phyloP scores from a whole-genome alignment of 2,113 vertebrate species.

The Capreolus pygargus region DNA sequence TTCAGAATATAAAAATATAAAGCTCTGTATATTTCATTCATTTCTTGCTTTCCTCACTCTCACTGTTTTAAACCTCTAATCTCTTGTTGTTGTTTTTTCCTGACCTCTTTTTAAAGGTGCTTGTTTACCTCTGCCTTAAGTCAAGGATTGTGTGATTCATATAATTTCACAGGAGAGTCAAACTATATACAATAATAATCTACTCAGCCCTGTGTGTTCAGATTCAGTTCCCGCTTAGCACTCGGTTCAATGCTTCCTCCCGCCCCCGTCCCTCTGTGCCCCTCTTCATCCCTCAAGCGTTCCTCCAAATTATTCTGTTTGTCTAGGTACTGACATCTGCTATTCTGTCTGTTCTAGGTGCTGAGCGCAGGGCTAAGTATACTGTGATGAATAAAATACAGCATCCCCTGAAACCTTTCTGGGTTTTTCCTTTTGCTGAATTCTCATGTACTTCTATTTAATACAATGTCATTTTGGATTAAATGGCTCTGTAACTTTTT shows the following conservation, averaged over 20 bases:
- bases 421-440: neutral
- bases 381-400: neutral
- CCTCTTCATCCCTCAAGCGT: neutral
- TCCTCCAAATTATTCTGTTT: neutral
- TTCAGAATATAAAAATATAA: neutral
- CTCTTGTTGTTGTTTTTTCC: neutral
- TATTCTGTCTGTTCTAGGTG: neutral
- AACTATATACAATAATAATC: neutral
- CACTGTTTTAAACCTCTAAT: neutral
- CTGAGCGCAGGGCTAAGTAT: neutral
- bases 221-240: neutral
- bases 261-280: rapidly evolving
- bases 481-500: neutral
- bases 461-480: neutral
- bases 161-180: neutral
- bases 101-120: neutral
- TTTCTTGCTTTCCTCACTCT: neutral
- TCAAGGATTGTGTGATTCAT: neutral
- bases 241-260: neutral
- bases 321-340: neutral
- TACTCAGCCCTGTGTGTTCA: neutral
- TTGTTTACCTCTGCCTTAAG: neutral
- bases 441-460: neutral
- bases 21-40: neutral
- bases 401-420: neutral